phyloP scores from a whole-genome alignment of 1,140 invertebrate genomes.

The Aethina tumida region DNA sequence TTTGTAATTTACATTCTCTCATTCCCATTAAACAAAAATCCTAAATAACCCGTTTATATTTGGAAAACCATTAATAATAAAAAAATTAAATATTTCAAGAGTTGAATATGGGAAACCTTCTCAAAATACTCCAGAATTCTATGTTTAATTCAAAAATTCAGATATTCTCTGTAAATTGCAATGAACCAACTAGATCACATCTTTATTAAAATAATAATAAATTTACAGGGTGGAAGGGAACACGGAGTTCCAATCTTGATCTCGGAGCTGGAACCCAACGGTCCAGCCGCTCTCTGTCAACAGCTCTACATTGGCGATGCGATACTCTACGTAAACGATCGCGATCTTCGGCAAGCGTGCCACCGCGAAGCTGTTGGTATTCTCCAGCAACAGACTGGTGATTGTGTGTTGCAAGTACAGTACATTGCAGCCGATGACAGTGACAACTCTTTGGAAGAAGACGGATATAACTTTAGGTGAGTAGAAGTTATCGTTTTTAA shows the following conservation, averaged over 20 bases:
- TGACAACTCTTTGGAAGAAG: constrained; percentile 41
- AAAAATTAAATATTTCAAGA: no score
- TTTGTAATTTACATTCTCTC: no score
- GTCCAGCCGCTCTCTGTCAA: constrained; percentile 58
- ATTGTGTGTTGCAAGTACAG: constrained; percentile 60
- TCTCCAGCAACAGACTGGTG: constrained; percentile 56
- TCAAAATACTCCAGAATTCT: no score
- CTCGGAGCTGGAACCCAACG: constrained; percentile 69
- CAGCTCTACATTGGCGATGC: constrained; percentile 74
- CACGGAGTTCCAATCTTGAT: constrained; percentile 81
- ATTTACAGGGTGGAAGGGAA: constrained; percentile 63
- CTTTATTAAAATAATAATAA: neutral
- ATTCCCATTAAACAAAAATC: no score
- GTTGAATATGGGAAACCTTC: no score
- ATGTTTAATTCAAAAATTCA: no score
- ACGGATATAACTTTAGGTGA: constrained; percentile 40
- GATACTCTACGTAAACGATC: constrained; percentile 68
- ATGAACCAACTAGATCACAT: no score
- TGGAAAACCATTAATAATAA: no score
- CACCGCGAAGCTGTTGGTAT: constrained; percentile 66
- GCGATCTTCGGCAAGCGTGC: constrained; percentile 58
- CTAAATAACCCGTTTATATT: no score
- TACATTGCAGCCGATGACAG: constrained; percentile 62
- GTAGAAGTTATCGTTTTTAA: neutral
- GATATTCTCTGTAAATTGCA: no score